Conservation (phyloP, 2,888 invertebrate genomes). For the Chouioia cunea region DNA sequence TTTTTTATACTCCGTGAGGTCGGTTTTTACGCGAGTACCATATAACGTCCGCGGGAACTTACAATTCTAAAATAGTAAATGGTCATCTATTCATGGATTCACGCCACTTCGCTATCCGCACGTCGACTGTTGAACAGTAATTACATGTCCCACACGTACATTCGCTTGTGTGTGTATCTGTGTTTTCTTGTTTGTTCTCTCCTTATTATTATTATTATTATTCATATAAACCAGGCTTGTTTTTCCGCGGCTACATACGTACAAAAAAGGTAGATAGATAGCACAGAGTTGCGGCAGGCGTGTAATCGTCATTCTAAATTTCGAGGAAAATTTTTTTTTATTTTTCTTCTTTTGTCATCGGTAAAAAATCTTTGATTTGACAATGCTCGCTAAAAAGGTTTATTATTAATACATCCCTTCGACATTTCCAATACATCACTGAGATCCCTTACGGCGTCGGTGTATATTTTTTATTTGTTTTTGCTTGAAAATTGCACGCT, state of each 20-base stretch:
- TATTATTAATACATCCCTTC: slow-evolving; percentile 25
- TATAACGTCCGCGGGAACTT: slow-evolving; percentile 54
- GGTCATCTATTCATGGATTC: slow-evolving; percentile 50
- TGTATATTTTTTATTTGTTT: background rate
- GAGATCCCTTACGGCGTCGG: slow-evolving; percentile 30
- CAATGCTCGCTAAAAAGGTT: slow-evolving; percentile 46
- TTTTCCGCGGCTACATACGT: slow-evolving; percentile 32
- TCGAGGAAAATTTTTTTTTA: slow-evolving; percentile 21
- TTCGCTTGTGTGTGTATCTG: background rate
- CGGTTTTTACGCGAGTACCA: slow-evolving; percentile 47
- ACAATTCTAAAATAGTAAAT: slow-evolving; percentile 53
- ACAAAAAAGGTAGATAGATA: slow-evolving; percentile 43
- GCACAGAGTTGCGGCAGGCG: slow-evolving; percentile 39
- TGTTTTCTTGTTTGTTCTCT: slow-evolving; percentile 1
- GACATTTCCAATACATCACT: slow-evolving; percentile 6
- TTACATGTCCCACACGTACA: slow-evolving; percentile 46
- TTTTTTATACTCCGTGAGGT: slow-evolving; percentile 1
- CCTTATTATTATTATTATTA: background rate
- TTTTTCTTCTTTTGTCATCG: too few relatives aligned
- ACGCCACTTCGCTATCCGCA: slow-evolving; percentile 49
- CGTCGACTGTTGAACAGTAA: slow-evolving; percentile 51
- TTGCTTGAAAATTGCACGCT: slow-evolving; percentile 6
- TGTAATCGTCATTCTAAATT: slow-evolving; percentile 33
- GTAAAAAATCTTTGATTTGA: slow-evolving; percentile 50
- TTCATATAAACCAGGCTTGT: slow-evolving; percentile 33